Evolutionary conservation across 2,797 vertebrate genomes (phyloP).

Genomic region (Acropternis orthonyx): DNA sequence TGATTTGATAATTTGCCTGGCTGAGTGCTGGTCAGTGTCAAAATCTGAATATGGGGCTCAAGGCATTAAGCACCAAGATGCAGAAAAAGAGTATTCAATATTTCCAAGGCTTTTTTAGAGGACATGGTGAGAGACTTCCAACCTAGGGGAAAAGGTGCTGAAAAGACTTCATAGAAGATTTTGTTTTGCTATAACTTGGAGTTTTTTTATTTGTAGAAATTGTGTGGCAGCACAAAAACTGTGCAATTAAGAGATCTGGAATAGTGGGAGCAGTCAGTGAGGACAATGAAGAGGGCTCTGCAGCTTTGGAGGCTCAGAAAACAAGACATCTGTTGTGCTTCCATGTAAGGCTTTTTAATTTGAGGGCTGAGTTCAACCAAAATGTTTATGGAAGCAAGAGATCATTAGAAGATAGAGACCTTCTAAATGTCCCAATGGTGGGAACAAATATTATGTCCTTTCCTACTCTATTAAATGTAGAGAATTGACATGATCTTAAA

Average conservation of each 20-base stretch:
- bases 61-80: not conserved
- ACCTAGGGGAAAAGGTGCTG: not conserved
- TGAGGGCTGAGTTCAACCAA: not conserved
- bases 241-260: not conserved
- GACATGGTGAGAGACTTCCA: not conserved
- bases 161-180: not conserved
- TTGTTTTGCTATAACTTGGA: not conserved
- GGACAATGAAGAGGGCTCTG: not conserved
- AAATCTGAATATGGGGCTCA: not conserved
- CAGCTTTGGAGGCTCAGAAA: not conserved
- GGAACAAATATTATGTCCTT: not conserved
- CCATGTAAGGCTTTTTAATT: not conserved
- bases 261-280: not conserved
- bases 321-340: not conserved
- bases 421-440: not conserved
- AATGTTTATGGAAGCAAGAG: not conserved
- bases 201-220: not conserved
- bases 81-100: not conserved
- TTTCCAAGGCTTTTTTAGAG: not conserved
- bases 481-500: not conserved
- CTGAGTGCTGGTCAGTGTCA: slow-evolving; percentile 3
- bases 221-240: not conserved
- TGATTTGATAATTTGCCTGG: slow-evolving; percentile 22
- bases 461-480: not conserved
- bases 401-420: not conserved